Evolutionary conservation across 2,797 vertebrate species (phyloP), one percentile per base, ranked within the genome.

Genomic region (Galago senegalensis): DNA sequence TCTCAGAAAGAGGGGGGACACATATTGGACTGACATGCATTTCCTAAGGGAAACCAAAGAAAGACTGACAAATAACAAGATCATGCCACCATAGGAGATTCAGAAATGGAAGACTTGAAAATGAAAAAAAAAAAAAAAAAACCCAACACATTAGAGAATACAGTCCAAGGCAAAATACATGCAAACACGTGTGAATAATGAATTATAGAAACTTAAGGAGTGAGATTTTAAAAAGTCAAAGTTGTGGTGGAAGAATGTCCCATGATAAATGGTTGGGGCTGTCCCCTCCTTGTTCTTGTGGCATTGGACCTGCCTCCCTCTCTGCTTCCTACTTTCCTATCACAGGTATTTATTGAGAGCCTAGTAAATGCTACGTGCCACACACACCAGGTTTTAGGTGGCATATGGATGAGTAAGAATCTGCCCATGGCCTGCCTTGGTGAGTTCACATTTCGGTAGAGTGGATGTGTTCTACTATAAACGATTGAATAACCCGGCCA

Each of bases 21-120:
- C 96, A 95, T 97, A 94, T 97, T 93, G 93, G 93, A 96, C 37
- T 37, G 91, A 86, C 49, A 76, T 79, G 69, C 61, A 95, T 98
- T 98, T 98, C 97, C 97, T 95, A 29, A 82, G 90, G 53, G 97
- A 98, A 87, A 82, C 37, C 81, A 97, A 97, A 93, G 91, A 96
- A 96, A 95, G 53, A 82, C 12, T 25, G 89, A 98, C 97, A 96
- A 93, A 91, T 95, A 96, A 94, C 65, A 87, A 46, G 65, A 91
- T 93, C 94, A 93, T 73, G 91, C 60, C 94, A 95, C 90, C 89
- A 86, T 0, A 43, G 63, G 91, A 98, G 95, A 94, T 97, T 95
- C 96, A 92, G 96, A 97, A 98, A 97, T 97, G 49, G 89, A 96
- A 95, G 96, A 96, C 63, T 79, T 79, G 87, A 85, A 97, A 97